Evolutionary conservation across 1,140 invertebrate species (phyloP).

Genomic region (Drosophila pallidifrons): DNA sequence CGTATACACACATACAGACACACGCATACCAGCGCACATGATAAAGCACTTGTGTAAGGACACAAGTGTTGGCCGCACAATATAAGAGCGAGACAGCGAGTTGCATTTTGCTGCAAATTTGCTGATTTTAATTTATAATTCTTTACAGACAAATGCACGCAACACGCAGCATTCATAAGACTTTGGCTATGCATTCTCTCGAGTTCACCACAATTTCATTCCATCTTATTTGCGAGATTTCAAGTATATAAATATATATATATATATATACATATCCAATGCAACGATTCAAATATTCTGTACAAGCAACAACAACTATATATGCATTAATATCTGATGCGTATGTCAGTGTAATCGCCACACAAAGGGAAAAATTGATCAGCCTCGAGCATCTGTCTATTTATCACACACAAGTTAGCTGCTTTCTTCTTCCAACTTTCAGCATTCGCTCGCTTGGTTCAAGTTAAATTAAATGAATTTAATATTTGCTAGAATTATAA

Average conservation of each 20-base stretch:
- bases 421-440: background rate
- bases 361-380: conserved; percentile 1
- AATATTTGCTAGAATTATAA: background rate
- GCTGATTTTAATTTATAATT: conserved; percentile 28
- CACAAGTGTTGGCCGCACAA: background rate
- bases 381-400: conserved; percentile 2
- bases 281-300: background rate
- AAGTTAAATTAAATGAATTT: background rate
- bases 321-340: background rate
- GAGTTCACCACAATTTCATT: background rate
- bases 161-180: conserved; percentile 6
- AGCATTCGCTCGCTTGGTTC: background rate
- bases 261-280: background rate
- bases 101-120: conserved; percentile 11
- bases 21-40: background rate
- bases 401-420: background rate
- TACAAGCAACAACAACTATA: background rate
- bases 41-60: conserved; percentile 1
- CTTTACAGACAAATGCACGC: conserved; percentile 24
- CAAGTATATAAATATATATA: conserved; percentile 4
- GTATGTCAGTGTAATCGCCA: background rate
- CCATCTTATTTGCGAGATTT: background rate
- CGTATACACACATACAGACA: conserved; percentile 8
- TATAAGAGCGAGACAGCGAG: conserved; percentile 10
- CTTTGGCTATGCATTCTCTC: background rate